A percentile compares a stretch with the other conserved stretches of the same genome.
Conservation (phyloP, 2,797 vertebrate genomes). For the Sebastes iracundus region DNA sequence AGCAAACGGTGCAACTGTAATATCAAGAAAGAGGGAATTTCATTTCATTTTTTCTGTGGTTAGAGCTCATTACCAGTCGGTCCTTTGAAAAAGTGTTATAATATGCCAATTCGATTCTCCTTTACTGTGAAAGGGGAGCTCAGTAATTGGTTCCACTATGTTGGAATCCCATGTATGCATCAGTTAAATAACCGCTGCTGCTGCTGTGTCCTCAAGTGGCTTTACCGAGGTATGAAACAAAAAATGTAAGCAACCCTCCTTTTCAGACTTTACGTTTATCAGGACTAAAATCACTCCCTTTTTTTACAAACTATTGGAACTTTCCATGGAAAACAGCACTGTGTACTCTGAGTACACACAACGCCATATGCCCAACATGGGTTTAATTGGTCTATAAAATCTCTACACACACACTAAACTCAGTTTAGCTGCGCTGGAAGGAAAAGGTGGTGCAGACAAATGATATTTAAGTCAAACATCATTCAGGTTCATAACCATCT, state of each 20-base stretch:
- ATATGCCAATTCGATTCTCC: background rate
- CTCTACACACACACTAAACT: conserved; percentile 19
- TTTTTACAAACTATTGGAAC: conserved; percentile 36
- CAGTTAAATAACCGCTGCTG: background rate
- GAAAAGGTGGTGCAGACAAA: conserved; percentile 17
- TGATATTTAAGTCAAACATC: conserved; percentile 37
- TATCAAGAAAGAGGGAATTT: background rate
- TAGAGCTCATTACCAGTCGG: background rate
- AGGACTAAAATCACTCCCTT: background rate
- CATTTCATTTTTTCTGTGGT: background rate
- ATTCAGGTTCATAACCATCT: conserved; percentile 26
- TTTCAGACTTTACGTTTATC: background rate
- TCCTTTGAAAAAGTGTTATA: background rate
- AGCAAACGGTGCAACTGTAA: background rate
- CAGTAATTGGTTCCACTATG: background rate
- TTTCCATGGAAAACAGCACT: conserved; percentile 58
- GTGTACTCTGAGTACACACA: conserved; percentile 40
- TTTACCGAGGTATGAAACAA: conserved; percentile 3
- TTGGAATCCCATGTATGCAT: background rate
- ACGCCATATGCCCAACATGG: conserved; percentile 39
- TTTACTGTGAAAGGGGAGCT: background rate
- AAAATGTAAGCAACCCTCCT: conserved; percentile 16
- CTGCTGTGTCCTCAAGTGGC: conserved; percentile 1
- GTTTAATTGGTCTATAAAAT: conserved; percentile 66
- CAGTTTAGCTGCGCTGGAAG: conserved; percentile 7